Evolutionary conservation across 2,797 vertebrate species (phyloP), one percentile per base, ranked within the genome.

Genomic region (Lacerta bilineata): DNA sequence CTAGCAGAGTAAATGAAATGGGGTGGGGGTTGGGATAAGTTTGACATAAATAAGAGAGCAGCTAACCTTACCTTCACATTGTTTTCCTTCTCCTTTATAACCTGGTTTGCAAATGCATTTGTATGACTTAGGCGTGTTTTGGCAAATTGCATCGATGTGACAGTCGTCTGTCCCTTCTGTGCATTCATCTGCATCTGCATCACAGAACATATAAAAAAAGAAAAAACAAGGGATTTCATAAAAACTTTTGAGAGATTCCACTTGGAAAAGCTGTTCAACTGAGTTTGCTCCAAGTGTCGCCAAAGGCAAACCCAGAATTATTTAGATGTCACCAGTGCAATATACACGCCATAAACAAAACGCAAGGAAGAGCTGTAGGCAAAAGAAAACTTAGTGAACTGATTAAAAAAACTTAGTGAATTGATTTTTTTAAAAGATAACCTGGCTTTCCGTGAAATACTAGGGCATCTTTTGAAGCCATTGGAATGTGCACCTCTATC

Each of bases 61-160:
- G 75, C 69, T 59, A 84, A 71, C 78, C 97, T 97, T 96, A 99
- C 98, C 99, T 96, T 99, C 98, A 2, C 98, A 99, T 69, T 98
- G 98, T 90, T 97, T 98, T 87, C 99, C 99, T 90, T 99, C 98
- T 64, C 99, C 99, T 94, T 98, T 98, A 95, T 98, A 99, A 86
- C 99, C 99, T 0, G 98, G 97, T 91, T 99, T 99, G 96, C 99
- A 99, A 96, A 99, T 98, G 96, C 99, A 99, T 95, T 98, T 99
- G 97, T 98, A 99, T 91, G 98, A 98, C 93, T 98, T 98, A 1
- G 98, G 98, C 0, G 98, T 99, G 96, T 99, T 99, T 96, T 99
- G 99, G 94, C 99, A 99, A 91, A 99, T 98, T 7, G 99, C 98
- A 5, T 99, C 99, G 1, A 99, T 99, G 97, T 99, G 98, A 94